These are phyloP conservation scores for Myathropa florea DNA, from an alignment of 2,888 invertebrate species.

Conservation along the genomic window DNA sequence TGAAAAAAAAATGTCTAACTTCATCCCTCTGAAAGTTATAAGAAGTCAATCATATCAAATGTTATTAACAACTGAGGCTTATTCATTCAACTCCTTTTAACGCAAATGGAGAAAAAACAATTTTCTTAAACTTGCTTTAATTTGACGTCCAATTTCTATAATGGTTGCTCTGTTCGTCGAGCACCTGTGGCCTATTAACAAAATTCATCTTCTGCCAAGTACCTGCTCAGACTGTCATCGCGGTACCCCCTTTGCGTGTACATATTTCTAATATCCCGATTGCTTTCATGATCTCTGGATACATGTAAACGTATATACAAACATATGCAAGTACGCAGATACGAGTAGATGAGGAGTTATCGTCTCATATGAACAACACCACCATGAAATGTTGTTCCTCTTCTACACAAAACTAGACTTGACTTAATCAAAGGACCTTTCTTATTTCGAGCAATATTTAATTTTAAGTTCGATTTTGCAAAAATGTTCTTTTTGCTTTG, in stretches of 20 bases:
- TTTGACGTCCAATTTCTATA: conserved; percentile 54
- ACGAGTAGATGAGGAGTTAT: neutral
- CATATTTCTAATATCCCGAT: conserved; percentile 37
- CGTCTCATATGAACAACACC: neutral
- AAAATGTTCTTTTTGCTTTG: conserved; percentile 19
- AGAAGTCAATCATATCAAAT: conserved; percentile 9
- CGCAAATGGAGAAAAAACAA: conserved; percentile 25
- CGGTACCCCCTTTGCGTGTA: neutral
- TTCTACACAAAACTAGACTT: neutral
- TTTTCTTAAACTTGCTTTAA: conserved; percentile 13
- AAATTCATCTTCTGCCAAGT: conserved; percentile 17
- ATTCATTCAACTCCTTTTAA: conserved; percentile 9
- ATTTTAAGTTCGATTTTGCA: conserved; percentile 45
- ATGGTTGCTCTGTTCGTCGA: conserved; percentile 40
- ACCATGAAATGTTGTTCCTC: neutral
- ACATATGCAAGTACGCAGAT: neutral
- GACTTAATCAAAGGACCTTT: conserved; percentile 37
- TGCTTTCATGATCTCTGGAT: conserved; percentile 27
- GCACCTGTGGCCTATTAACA: conserved; percentile 47
- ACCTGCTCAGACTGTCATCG: neutral
- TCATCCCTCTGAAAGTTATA: neutral
- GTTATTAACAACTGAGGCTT: conserved; percentile 28
- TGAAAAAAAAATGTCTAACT: conserved; percentile 20
- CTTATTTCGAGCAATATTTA: conserved; percentile 40
- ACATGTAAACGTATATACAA: neutral